phyloP scores from a whole-genome alignment of 2,113 vertebrate species.

The Syrrhaptes paradoxus region DNA sequence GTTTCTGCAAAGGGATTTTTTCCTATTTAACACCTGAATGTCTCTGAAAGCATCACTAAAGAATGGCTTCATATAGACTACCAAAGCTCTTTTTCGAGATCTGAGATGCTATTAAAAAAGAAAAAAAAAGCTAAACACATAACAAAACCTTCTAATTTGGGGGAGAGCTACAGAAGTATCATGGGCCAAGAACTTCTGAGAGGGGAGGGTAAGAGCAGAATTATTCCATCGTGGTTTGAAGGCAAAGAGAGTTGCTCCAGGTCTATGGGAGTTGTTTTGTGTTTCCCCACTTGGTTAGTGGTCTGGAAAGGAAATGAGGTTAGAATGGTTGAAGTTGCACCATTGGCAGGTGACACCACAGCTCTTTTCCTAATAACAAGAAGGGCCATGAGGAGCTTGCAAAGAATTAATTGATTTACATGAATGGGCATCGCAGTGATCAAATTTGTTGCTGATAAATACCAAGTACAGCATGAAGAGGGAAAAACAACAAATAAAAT shows the following conservation, averaged over 20 bases:
- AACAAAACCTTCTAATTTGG: background rate
- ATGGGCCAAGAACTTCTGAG: background rate
- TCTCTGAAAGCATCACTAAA: background rate
- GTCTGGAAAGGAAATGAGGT: background rate
- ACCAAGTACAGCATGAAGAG: background rate
- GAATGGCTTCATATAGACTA: background rate
- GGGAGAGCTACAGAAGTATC: background rate
- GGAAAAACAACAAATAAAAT: background rate
- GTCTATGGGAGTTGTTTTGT: background rate
- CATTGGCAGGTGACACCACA: background rate
- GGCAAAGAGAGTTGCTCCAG: background rate
- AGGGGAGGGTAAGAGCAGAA: background rate
- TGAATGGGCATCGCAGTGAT: background rate
- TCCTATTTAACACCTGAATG: background rate
- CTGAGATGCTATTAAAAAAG: background rate
- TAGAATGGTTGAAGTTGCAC: background rate
- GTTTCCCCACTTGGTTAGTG: background rate
- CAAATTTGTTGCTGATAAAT: background rate
- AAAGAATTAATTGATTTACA: background rate
- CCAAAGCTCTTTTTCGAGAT: background rate
- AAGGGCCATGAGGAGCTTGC: background rate
- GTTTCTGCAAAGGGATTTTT: background rate
- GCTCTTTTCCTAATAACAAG: background rate
- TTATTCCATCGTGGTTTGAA: background rate
- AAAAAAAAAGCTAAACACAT: background rate